Evolutionary conservation across 2,888 invertebrate species (phyloP).

Genomic region (Limnephilus lunatus): DNA sequence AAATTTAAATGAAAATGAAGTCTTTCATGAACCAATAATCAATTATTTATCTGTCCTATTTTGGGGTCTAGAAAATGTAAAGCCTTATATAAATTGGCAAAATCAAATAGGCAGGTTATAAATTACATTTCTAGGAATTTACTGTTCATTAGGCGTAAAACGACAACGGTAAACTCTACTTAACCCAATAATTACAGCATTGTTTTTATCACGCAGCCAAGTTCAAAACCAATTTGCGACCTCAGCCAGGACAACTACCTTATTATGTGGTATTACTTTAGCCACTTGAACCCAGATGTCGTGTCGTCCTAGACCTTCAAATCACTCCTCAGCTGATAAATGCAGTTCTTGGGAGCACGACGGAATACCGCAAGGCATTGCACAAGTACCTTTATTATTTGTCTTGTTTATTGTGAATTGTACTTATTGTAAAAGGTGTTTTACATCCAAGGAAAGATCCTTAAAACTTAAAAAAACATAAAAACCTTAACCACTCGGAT

Average conservation of each 20-base stretch:
- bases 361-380: background rate
- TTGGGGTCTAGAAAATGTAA: no score
- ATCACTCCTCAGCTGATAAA: background rate
- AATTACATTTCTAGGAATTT: no score
- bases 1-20: no score
- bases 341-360: slow-evolving; percentile 2
- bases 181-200: background rate
- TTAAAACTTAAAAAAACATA: no score
- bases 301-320: background rate
- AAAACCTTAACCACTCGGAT: no score
- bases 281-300: background rate
- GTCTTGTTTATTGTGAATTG: background rate
- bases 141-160: background rate
- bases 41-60: no score
- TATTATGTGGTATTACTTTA: background rate
- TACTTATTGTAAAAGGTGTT: background rate
- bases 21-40: no score
- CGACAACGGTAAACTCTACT: background rate
- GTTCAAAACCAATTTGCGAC: background rate
- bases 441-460: background rate
- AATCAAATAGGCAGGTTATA: no score
- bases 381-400: background rate
- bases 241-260: background rate
- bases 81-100: no score
- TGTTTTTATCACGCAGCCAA: background rate